Percentiles rank a stretch among this genome's conserved stretches.
These are phyloP conservation scores for Pollimyrus isidori DNA, from an alignment of 2,113 vertebrate genomes.

Conservation along the genomic window DNA sequence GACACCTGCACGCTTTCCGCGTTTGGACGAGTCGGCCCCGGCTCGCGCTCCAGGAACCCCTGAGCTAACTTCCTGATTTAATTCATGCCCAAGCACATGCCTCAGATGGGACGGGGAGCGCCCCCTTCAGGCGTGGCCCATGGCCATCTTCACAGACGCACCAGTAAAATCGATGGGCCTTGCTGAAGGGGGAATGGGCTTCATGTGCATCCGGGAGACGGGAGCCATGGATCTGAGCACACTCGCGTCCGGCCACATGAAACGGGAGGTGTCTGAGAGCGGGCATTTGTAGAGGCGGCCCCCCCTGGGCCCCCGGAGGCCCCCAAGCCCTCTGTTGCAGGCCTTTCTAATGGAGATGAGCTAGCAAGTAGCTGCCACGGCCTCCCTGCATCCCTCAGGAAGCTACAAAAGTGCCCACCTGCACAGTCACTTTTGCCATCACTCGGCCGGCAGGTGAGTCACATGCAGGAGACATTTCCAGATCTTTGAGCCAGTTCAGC, in stretches of 20 bases:
- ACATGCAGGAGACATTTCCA: neutral
- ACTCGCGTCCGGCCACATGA: slow-evolving; percentile 12
- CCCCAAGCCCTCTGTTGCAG: neutral
- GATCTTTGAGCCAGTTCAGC: neutral
- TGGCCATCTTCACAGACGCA: slow-evolving; percentile 55
- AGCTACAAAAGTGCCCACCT: neutral
- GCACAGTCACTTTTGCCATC: neutral
- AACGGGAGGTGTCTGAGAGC: neutral
- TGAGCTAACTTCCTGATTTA: slow-evolving; percentile 48
- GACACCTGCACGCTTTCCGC: slow-evolving; percentile 13
- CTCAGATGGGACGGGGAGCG: slow-evolving; percentile 51
- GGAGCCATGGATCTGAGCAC: neutral
- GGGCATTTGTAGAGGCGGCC: neutral
- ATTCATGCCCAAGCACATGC: slow-evolving; percentile 55
- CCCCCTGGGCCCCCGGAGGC: neutral
- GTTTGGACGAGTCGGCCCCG: neutral
- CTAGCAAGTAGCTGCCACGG: neutral
- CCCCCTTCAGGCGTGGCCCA: slow-evolving; percentile 50
- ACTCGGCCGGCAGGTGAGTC: neutral
- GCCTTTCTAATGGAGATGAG: slow-evolving; percentile 2
- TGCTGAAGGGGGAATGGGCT: slow-evolving; percentile 4
- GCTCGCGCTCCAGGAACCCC: slow-evolving; percentile 13
- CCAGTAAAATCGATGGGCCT: slow-evolving; percentile 42
- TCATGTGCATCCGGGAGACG: neutral
- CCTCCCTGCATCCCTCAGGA: neutral